Conservation (phyloP, 2,113 vertebrate genomes). For the Naja naja region DNA sequence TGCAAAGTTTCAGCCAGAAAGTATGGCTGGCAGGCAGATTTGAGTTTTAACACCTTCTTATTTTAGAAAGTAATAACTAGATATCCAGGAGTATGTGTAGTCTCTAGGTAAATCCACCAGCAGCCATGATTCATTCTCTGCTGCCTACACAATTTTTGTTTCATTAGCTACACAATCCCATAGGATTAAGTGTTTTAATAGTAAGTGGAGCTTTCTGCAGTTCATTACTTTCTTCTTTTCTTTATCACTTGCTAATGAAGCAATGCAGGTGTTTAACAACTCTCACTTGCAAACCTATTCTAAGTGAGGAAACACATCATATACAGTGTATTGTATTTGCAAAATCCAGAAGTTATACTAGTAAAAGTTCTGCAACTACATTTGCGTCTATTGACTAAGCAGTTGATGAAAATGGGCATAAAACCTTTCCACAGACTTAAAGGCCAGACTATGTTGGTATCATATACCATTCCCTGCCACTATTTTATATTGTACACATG, state of each 20-base stretch:
- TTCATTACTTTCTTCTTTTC: not conserved
- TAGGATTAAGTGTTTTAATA: conserved; percentile 7
- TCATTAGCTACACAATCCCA: not conserved
- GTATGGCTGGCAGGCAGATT: not conserved
- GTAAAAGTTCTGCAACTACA: not conserved
- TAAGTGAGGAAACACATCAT: not conserved
- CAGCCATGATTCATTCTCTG: conserved; percentile 6
- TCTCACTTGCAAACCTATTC: not conserved
- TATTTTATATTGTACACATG: not conserved
- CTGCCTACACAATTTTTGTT: not conserved
- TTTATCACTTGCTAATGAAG: not conserved
- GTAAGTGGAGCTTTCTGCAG: not conserved
- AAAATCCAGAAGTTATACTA: not conserved
- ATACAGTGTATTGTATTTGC: not conserved
- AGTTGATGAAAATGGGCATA: not conserved
- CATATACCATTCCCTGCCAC: not conserved
- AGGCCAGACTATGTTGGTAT: not conserved
- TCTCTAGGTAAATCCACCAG: not conserved
- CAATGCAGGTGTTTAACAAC: not conserved
- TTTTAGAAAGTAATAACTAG: conserved; percentile 13
- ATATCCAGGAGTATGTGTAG: not conserved
- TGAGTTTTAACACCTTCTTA: not conserved
- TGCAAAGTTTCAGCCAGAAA: not conserved
- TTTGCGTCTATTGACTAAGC: not conserved
- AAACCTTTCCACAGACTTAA: not conserved